A percentile compares a stretch with the other conserved stretches of the same genome.
phyloP scores from a whole-genome alignment of 2,888 invertebrate species.

The Pristionchus exspectatus region DNA sequence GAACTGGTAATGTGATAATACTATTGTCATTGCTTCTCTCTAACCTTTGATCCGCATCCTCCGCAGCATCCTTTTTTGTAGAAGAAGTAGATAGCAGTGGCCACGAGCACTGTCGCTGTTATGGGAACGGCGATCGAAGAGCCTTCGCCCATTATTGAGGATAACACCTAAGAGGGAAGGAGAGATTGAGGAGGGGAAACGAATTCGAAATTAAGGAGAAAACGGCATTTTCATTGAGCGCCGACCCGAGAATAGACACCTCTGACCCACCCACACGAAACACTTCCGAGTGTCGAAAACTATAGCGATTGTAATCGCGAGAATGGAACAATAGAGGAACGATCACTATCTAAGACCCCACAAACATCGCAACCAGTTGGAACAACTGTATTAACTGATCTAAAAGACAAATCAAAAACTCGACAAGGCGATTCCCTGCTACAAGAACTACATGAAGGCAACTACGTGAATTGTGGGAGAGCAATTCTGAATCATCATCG shows the following conservation, averaged over 20 bases:
- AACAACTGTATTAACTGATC: background rate
- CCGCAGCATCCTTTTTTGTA: slow-evolving; percentile 38
- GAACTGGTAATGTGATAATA: no score
- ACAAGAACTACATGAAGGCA: background rate
- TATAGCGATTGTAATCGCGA: background rate
- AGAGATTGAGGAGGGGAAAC: background rate
- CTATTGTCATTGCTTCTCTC: background rate
- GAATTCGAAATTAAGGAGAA: background rate
- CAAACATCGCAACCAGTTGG: background rate
- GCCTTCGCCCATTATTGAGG: slow-evolving; percentile 31
- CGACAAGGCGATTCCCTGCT: background rate
- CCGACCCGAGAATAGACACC: background rate
- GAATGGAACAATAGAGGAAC: background rate
- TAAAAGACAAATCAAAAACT: background rate
- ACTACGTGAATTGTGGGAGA: background rate
- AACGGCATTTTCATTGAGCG: background rate
- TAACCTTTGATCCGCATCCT: slow-evolving; percentile 21
- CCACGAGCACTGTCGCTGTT: slow-evolving; percentile 36
- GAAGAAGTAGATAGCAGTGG: slow-evolving; percentile 41
- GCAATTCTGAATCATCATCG: background rate
- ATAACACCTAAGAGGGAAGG: background rate
- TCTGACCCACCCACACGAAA: background rate
- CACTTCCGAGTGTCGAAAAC: background rate
- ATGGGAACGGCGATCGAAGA: slow-evolving; percentile 17
- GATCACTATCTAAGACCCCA: background rate